Base-by-base conservation (phyloP, 2,797 vertebrate genomes). In the Anomalospiza imberbis region DNA sequence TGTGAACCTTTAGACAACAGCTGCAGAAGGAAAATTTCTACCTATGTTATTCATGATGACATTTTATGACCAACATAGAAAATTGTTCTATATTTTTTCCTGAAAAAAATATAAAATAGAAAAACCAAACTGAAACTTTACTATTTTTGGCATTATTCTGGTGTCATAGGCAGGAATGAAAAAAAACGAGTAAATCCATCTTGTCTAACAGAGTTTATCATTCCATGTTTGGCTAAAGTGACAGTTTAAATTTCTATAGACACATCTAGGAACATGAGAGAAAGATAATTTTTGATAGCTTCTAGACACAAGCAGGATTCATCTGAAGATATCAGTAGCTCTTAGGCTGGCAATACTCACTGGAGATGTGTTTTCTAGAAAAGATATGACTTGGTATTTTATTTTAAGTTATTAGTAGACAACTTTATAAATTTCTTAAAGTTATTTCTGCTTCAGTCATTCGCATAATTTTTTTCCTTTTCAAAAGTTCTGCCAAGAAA, bases 41-140 rank as follows among this genome's bases (percentile, higher is more conserved):
- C 38, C 18, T 60, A 77, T 88, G 20, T 50, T 57, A 55, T 12
- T 10, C 15, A 71, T 13, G 8, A 62, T 38, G 18, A 47, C 2
- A 12, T 89, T 61, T 83, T 60, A 53, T n/a, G 12, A 68, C 16
- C 32, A 44, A 57, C 2, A 83, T 24, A 51, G 24, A 55, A 17
- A 75, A 34, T 24, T 48, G 3, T 53, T 70, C 36, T 45, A 11
- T 11, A 19, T 12, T 62, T n/a, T 61, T 32, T 61, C 51, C 14
- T 29, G 13, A 10, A 47, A 67, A 88, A 18, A 40, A 38, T 38
- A 38, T 38, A 70, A 16, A 62, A 67, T 36, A 38, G 3, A 1
- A 28, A 65, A n/a, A 13, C 0, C 5, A 53, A 10, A 1, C 10
- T 10, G 7, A 44, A 50, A 58, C 9, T 44, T 53, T 12, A 4